Evolutionary conservation across 2,113 vertebrate species (phyloP).

Genomic region (Rhynchomys soricoides): DNA sequence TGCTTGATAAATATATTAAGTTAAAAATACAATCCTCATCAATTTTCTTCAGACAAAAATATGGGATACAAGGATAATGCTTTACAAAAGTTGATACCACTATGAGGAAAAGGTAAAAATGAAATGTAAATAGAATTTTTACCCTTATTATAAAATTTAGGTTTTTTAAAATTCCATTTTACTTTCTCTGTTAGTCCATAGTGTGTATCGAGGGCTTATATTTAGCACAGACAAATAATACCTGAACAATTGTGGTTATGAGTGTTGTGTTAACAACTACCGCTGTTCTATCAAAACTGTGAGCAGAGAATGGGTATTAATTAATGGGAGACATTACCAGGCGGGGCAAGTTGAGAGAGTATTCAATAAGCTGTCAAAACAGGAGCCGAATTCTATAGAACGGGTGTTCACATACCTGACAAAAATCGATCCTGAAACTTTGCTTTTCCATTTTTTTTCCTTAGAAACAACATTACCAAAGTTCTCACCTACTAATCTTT

Average conservation of each 20-base stretch:
- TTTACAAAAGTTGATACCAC: neutral
- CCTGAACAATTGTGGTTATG: constrained; percentile 76
- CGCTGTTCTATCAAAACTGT: constrained; percentile 79
- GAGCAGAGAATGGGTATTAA: constrained; percentile 79
- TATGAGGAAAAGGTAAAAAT: neutral
- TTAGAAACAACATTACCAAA: constrained; percentile 72
- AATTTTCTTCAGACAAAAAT: neutral
- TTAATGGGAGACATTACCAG: constrained; percentile 79
- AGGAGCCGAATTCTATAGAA: constrained; percentile 79
- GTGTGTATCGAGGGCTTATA: constrained; percentile 48
- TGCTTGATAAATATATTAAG: neutral
- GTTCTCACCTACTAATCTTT: constrained; percentile 77
- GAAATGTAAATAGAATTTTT: constrained; percentile 61
- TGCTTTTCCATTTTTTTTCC: constrained; percentile 76
- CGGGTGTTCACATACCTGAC: constrained; percentile 79
- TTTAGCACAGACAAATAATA: constrained; percentile 70
- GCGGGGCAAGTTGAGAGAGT: constrained; percentile 75
- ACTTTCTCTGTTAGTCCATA: constrained; percentile 40
- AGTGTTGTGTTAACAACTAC: constrained; percentile 76
- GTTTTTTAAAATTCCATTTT: constrained; percentile 46
- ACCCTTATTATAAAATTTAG: constrained; percentile 44
- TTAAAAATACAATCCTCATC: neutral
- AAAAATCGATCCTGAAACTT: constrained; percentile 81
- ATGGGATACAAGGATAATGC: neutral
- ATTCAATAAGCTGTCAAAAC: constrained; percentile 82